phyloP scores from a whole-genome alignment of 2,888 invertebrate genomes.

The Oxystoma pomonae region DNA sequence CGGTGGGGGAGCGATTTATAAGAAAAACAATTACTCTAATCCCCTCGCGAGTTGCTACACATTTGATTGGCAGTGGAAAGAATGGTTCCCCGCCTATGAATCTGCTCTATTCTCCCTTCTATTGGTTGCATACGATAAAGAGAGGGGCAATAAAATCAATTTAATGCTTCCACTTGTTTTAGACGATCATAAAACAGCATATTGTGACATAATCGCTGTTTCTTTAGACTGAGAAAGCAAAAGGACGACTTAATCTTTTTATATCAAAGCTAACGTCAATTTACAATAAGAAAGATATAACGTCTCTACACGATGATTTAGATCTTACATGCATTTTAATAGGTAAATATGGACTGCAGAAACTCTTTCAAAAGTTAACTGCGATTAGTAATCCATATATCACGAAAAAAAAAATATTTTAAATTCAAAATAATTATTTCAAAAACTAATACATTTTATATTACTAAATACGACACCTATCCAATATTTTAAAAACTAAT shows the following conservation, averaged over 20 bases:
- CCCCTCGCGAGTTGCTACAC: constrained; percentile 27
- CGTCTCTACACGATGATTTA: too few species aligned
- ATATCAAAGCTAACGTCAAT: neutral
- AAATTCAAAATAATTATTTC: too few species aligned
- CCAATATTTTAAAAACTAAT: too few species aligned
- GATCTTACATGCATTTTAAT: too few species aligned
- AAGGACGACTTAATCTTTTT: neutral
- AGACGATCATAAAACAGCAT: constrained; percentile 38
- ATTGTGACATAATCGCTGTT: constrained; percentile 31
- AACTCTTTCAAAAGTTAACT: too few species aligned
- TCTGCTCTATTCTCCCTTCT: constrained; percentile 40
- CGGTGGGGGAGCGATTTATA: constrained; percentile 21
- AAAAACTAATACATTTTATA: too few species aligned
- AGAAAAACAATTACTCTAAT: constrained; percentile 30
- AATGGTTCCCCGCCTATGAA: constrained; percentile 43
- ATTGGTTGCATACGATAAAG: constrained; percentile 41
- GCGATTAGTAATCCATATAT: too few species aligned
- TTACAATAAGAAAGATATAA: neutral
- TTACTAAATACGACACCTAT: too few species aligned
- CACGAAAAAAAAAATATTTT: too few species aligned
- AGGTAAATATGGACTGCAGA: too few species aligned
- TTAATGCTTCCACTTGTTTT: constrained; percentile 46
- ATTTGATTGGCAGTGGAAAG: constrained; percentile 45
- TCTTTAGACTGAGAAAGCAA: constrained; percentile 19
- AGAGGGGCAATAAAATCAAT: constrained; percentile 49